Evolutionary conservation across 1,140 invertebrate species (phyloP), one percentile per base, ranked within the genome.

Genomic region (Apis mellifera): DNA sequence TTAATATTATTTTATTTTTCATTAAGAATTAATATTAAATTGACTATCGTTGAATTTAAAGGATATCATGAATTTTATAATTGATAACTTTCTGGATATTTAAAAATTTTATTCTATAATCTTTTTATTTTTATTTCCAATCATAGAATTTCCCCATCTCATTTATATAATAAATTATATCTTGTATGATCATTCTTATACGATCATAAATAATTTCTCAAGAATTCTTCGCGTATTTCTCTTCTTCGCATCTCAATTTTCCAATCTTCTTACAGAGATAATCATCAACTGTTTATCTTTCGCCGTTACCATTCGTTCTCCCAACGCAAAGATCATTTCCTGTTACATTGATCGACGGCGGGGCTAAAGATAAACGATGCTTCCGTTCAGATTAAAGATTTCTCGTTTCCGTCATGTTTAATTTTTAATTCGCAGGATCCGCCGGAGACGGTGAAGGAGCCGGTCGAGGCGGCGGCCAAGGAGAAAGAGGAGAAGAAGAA

Each of bases 401-500:
- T 7, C 5, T 62, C 5, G 48, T 68, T 57, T 68, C 42, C 77
- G 11, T 64, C 11, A 12, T 17, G 21, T 11, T 60, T 71, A 15
- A 57, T 55, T 21, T 50, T 42, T 52, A 26, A 82, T 78, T 26
- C 71, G 32, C 55, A 87, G 85, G 85, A 87, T 62, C 85, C 86
- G 3, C 82, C 86, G 5, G 82, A 83, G 1, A 48, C 71, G 12
- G 32, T 75, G 17, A 78, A 78, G 17, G 75, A 78, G 4, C 19
- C 57, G 13, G 66, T 55, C 32, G 85, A 87, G n/a, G 54, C 66
- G 64, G 77, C 72, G 57, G 32, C 80, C 11, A 90, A 89, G 77
- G 90, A 91, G 26, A 90, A 93, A 74, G 94, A 78, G 71, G 92
- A 93, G 42, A 87, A 93, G 70, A 84, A 91, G 19, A 90, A 92